Percentiles rank a stretch among this genome's conserved stretches.
Conservation (phyloP, 2,888 invertebrate genomes). For the Apodemia zela region DNA sequence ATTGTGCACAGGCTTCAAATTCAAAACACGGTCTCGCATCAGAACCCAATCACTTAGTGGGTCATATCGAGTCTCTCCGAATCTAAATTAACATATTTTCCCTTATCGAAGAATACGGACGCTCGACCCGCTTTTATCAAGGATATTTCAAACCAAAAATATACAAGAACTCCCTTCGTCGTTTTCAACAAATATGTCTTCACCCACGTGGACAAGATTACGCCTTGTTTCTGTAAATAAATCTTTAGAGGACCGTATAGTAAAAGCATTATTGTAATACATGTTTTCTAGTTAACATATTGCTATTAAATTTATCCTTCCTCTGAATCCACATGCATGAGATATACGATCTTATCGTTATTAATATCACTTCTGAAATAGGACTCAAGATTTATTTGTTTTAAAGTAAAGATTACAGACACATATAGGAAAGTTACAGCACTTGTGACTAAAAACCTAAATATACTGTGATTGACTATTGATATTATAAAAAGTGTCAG, state of each 20-base stretch:
- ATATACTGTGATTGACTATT: too few species aligned
- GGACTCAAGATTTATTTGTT: too few species aligned
- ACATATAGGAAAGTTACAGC: too few species aligned
- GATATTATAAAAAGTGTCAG: too few species aligned
- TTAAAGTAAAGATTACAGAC: too few species aligned
- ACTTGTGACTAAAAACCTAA: too few species aligned
- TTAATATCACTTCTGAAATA: too few species aligned
- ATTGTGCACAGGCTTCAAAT: constrained; percentile 54
- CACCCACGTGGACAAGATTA: constrained; percentile 73
- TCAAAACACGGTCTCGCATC: constrained; percentile 66
- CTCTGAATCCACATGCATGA: too few species aligned
- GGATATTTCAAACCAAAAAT: constrained; percentile 65
- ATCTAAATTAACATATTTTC: constrained; percentile 77
- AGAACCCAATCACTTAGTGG: constrained; percentile 78
- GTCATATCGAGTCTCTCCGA: constrained; percentile 68
- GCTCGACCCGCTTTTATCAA: constrained; percentile 63
- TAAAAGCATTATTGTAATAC: background rate
- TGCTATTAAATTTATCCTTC: background rate
- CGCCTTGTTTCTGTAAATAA: constrained; percentile 65
- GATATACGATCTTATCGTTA: too few species aligned
- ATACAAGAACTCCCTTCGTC: constrained; percentile 51
- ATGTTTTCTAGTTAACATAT: background rate
- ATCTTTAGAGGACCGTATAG: constrained; percentile 57
- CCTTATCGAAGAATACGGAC: constrained; percentile 71
- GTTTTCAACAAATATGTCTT: constrained; percentile 66